Percentiles rank a stretch among this genome's conserved stretches.
phyloP scores from a whole-genome alignment of 2,888 invertebrate genomes.

The Polyommatus iphigenia region DNA sequence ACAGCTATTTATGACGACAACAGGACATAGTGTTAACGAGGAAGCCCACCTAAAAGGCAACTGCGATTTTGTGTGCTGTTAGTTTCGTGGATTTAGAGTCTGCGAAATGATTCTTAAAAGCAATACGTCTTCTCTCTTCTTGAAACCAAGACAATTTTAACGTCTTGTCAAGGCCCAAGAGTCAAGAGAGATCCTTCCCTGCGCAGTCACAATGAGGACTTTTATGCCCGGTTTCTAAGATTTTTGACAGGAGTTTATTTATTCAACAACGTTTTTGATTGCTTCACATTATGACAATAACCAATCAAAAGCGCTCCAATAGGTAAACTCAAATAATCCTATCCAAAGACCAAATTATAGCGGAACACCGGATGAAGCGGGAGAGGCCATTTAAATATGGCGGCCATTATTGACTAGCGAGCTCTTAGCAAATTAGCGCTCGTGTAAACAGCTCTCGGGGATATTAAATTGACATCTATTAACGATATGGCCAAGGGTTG shows the following conservation, averaged over 20 bases:
- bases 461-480: slow-evolving; percentile 58
- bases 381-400: neutral
- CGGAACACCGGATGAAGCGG: neutral
- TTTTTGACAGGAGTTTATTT: too few relatives aligned
- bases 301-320: too few relatives aligned
- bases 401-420: neutral
- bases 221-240: too few relatives aligned
- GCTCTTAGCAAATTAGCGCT: slow-evolving; percentile 64
- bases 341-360: too few relatives aligned
- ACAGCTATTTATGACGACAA: neutral
- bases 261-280: too few relatives aligned
- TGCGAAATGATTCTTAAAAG: neutral
- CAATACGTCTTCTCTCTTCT: neutral
- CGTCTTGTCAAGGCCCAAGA: too few relatives aligned
- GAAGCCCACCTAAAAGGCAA: neutral
- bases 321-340: too few relatives aligned
- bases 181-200: neutral
- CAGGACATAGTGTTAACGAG: neutral
- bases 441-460: slow-evolving; percentile 52
- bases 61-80: neutral
- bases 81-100: neutral
- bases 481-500: slow-evolving; percentile 41
- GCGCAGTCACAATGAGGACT: too few relatives aligned
- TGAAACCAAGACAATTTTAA: neutral
- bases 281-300: too few relatives aligned